Percentiles rank a stretch among this genome's conserved stretches.
These are phyloP conservation scores for Andrena bicolor DNA, from an alignment of 2,888 invertebrate species.

Conservation along the genomic window DNA sequence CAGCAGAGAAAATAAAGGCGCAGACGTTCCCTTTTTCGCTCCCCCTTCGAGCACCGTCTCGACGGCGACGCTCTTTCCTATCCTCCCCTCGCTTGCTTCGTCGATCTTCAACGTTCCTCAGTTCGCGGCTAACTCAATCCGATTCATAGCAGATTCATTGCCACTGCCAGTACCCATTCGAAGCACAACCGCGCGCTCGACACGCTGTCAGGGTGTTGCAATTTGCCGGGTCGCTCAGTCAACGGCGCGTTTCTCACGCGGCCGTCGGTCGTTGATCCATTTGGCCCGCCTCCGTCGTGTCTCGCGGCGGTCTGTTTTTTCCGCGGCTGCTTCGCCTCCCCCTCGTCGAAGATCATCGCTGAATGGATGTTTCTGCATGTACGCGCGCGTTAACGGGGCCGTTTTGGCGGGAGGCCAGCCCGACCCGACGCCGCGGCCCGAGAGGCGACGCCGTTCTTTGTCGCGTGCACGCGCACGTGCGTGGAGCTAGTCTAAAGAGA, in stretches of 20 bases:
- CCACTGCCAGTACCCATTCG: too few species aligned
- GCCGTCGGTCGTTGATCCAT: slow-evolving; percentile 50
- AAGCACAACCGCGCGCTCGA: neutral
- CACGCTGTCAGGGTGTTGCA: neutral
- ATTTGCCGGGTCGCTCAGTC: slow-evolving; percentile 32
- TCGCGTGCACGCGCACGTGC: slow-evolving; percentile 58
- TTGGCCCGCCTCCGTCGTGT: slow-evolving; percentile 26
- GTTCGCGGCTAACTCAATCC: too few species aligned
- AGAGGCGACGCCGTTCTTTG: slow-evolving; percentile 37
- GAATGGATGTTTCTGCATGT: slow-evolving; percentile 71
- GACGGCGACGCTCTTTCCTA: too few species aligned
- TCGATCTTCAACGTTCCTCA: too few species aligned
- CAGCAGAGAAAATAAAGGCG: slow-evolving; percentile 64
- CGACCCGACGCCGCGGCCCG: slow-evolving; percentile 69
- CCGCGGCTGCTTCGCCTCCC: neutral
- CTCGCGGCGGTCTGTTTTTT: slow-evolving; percentile 26
- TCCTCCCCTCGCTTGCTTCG: too few species aligned
- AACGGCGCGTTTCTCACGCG: slow-evolving; percentile 41
- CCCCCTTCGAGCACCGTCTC: neutral
- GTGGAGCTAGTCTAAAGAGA: slow-evolving; percentile 21
- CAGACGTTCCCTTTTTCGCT: slow-evolving; percentile 36
- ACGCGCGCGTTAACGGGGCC: slow-evolving; percentile 64
- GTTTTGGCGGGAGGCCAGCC: slow-evolving; percentile 75
- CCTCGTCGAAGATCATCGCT: slow-evolving; percentile 46
- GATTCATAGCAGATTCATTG: neutral